Base-by-base conservation (phyloP, 2,797 vertebrate species). In the Acanthis flammea region DNA sequence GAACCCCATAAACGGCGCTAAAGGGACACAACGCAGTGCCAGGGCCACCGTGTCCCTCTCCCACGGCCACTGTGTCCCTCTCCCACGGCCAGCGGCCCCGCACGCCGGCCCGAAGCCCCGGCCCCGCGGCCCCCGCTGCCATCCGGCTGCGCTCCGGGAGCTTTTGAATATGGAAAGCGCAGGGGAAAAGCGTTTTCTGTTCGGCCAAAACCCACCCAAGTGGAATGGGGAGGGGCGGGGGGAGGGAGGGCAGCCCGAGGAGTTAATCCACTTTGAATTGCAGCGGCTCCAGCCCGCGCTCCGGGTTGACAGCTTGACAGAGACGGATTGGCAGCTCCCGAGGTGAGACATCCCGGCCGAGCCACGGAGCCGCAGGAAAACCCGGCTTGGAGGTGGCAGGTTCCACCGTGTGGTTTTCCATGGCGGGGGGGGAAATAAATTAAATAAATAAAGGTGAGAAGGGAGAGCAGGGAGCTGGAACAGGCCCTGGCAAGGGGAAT, bases 211-310 rank as follows among this genome's bases (percentile, higher is more conserved):
- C 94, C 92, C 95, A 96, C 92, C 95, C 94, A 94, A 92, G 95
- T 92, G 92, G 94, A 94, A 96, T 94, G 92, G 95, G 94, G 76
- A 87, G 58, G 94, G 86, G 80, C 71, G 88, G 80, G 50, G 83
- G 77, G 70, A 80, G 33, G 58, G 58, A 65, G 89, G 67, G 89
- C 89, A 92, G 89, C 92, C 95, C 95, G 25, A 93, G 94, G 95
- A 93, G 90, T 94, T 95, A 95, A 96, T 96, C 95, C 94, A 94
- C 94, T 95, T 92, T 93, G 95, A 95, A 95, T 93, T 96, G 96
- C 96, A 95, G 90, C 73, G 65, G 92, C 82, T 89, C 65, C 85
- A 33, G 87, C 90, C 93, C 79, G 79, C 51, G 79, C 87, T 73
- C 82, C 9, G 80, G 48, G 84, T 86, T 96, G 96, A 95, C 96